Percentiles rank a stretch among this genome's conserved stretches.
Evolutionary conservation across 1,140 invertebrate genomes (phyloP).

Genomic region (Brachionus rubens): DNA sequence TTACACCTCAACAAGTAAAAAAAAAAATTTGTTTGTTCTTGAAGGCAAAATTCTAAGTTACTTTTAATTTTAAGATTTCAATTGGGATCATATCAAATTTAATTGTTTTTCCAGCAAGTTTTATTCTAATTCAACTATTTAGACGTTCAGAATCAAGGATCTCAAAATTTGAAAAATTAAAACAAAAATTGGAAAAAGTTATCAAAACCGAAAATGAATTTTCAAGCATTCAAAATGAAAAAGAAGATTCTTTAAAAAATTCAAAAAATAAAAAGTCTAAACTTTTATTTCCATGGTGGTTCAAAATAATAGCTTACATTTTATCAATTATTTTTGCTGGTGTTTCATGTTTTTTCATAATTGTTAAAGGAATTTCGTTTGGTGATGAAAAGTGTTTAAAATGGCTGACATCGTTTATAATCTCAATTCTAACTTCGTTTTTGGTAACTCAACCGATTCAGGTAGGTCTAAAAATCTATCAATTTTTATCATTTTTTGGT

Average conservation of each 20-base stretch:
- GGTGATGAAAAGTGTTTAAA: conserved; percentile 64
- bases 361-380: conserved; percentile 64
- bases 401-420: conserved; percentile 64
- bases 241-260: background rate
- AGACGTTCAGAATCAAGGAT: background rate
- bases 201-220: too few relatives aligned
- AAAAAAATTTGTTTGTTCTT: too few relatives aligned
- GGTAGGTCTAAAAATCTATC: conserved; percentile 62
- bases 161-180: background rate
- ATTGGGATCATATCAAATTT: conserved; percentile 18
- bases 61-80: too few relatives aligned
- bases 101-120: background rate
- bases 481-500: too few relatives aligned
- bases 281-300: conserved; percentile 62
- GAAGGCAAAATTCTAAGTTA: too few relatives aligned
- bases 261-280: background rate
- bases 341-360: conserved; percentile 63
- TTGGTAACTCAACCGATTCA: conserved; percentile 65
- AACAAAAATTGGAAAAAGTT: background rate
- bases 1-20: conserved; percentile 1
- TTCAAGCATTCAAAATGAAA: too few relatives aligned
- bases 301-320: conserved; percentile 62
- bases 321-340: conserved; percentile 59
- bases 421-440: conserved; percentile 64
- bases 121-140: conserved; percentile 13